Percentiles rank a stretch among this genome's conserved stretches.
Evolutionary conservation across 2,888 invertebrate species (phyloP).

Genomic region (Conomelus anceps): DNA sequence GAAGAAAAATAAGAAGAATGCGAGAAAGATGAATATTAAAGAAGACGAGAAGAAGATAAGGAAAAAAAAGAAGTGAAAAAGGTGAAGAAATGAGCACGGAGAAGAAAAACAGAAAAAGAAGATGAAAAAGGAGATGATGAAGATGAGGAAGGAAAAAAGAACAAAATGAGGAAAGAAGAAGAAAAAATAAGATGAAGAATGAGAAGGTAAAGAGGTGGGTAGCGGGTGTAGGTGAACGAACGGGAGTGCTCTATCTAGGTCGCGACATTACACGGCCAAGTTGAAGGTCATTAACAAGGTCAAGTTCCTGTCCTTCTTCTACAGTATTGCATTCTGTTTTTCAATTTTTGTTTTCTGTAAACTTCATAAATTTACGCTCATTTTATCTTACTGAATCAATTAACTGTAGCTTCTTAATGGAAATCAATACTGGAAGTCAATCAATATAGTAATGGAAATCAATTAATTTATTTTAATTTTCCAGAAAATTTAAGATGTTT

Average conservation of each 20-base stretch:
- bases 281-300: not conserved
- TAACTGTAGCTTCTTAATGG: too few species aligned
- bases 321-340: not conserved
- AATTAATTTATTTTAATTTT: too few species aligned
- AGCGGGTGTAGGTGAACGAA: not conserved
- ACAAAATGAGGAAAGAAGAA: not conserved
- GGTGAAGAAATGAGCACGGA: too few species aligned
- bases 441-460: too few species aligned
- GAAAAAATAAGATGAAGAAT: not conserved
- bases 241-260: not conserved
- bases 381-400: too few species aligned
- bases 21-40: too few species aligned
- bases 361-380: not conserved
- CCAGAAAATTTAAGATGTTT: too few species aligned
- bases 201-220: not conserved
- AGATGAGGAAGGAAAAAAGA: not conserved
- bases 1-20: too few species aligned
- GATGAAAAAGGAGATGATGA: not conserved
- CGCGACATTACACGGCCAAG: not conserved
- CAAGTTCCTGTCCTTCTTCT: not conserved
- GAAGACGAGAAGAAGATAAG: not conserved
- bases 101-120: too few species aligned
- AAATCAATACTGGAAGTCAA: too few species aligned
- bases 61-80: not conserved
- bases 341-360: not conserved